Conservation (phyloP, 2,797 vertebrate genomes). For the Pelodytes ibericus region DNA sequence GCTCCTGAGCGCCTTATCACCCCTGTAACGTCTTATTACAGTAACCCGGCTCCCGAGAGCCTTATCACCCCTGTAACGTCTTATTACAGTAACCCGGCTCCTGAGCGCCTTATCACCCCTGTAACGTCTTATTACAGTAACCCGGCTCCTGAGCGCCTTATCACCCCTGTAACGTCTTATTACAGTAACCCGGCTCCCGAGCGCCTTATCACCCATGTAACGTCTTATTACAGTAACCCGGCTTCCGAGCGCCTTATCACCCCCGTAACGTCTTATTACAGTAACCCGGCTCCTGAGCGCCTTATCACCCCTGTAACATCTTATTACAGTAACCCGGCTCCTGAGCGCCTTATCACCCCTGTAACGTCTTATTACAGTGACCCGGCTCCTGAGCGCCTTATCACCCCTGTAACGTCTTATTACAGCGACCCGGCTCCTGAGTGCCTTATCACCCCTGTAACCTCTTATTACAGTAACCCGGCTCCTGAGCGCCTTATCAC, state of each 20-base stretch:
- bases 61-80: no score
- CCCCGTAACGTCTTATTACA: no score
- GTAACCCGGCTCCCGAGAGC: background rate
- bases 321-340: constrained; percentile 1
- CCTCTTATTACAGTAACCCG: background rate
- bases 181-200: constrained; percentile 17
- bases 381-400: background rate
- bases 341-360: background rate
- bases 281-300: background rate
- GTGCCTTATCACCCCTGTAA: background rate
- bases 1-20: constrained; percentile 8
- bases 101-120: constrained; percentile 19
- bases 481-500: constrained; percentile 8
- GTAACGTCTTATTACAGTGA: no score
- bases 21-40: no score
- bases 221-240: constrained; percentile 15
- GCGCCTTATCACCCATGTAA: background rate
- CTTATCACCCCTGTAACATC: background rate
- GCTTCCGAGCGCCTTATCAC: constrained; percentile 6
- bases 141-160: background rate
- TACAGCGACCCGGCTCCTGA: constrained; percentile 20
- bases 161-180: no score
- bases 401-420: no score
- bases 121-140: constrained; percentile 27
- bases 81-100: no score